Base-by-base conservation (phyloP, 2,888 invertebrate species). In the Ophioninae sp. region DNA sequence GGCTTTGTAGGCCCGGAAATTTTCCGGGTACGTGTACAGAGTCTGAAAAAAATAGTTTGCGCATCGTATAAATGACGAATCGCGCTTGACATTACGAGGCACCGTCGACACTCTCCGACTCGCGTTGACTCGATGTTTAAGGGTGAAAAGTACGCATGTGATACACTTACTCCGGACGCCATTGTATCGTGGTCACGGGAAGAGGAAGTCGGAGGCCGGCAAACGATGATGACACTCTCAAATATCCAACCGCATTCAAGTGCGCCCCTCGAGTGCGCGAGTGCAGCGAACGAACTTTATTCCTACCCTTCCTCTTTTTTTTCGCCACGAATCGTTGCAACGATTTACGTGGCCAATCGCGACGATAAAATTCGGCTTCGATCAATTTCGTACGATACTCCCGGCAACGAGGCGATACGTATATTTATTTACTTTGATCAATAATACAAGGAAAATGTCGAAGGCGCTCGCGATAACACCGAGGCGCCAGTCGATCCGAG, bases 1-100 rank as follows among this genome's bases (percentile, higher is more conserved):
- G 93, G 97, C 98, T 95, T 99, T 99, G 94, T 97, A 97, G 90
- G 99, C 98, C 94, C 99, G 97, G 95, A 99, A 99, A 95, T 99
- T 99, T 94, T 98, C 97, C 91, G 98, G 97, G 95, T 98, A 98
- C 93, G 99, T 99, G 95, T 98, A 99, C 93, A 99, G 95, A 94
- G 98, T 99, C 98, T 98, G 95, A 73, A 94, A 94, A 87, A 90
- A 89, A 89, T 89, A 82, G 82, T 85, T 50, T 61, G 50, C 68
- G 72, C 65, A 82, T 85, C 44, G 78, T 67, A 77, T 85, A 70
- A 73, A 72, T 57, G 30, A 62, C 70, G 67, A 8, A 64, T 75
- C 39, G 17, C 64, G 20, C 72, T 69, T 72, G 6, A 64, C 78
- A 78, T 85, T 78, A 23, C 20, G 64, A 30, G 37, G 78, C 64